Percentiles rank a stretch among this genome's conserved stretches.
These are phyloP conservation scores for Enhydra lutris DNA, from an alignment of 2,113 vertebrate genomes.

Conservation along the genomic window DNA sequence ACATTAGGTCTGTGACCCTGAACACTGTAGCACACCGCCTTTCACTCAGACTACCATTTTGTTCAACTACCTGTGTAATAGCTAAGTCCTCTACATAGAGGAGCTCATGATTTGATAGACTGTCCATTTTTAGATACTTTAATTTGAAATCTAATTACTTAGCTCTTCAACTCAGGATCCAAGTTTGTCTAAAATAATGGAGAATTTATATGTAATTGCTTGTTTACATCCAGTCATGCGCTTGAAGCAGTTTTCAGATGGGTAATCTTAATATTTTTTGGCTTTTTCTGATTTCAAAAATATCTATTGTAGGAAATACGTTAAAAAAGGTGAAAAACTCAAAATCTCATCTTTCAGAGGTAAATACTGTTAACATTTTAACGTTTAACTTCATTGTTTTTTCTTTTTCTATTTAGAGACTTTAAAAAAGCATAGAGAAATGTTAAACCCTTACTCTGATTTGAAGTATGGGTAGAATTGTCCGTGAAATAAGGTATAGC, in stretches of 20 bases:
- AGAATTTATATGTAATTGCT: neutral
- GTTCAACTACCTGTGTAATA: neutral
- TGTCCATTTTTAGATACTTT: neutral
- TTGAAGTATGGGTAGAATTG: neutral
- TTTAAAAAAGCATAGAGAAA: neutral
- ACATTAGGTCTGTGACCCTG: neutral
- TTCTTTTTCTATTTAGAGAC: neutral
- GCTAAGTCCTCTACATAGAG: neutral
- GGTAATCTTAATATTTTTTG: neutral
- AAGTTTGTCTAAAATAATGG: neutral
- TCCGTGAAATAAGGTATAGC: neutral
- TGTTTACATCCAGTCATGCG: neutral
- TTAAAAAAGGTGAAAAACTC: neutral
- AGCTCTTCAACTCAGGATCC: neutral
- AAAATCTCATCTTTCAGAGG: neutral
- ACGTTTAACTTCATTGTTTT: neutral
- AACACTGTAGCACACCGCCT: neutral
- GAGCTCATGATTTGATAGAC: neutral
- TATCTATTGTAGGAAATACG: neutral
- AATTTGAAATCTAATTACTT: conserved; percentile 16
- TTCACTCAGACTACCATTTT: neutral
- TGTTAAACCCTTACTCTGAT: neutral
- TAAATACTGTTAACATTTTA: neutral
- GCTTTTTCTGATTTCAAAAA: neutral
- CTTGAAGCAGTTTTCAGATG: conserved; percentile 26